Conservation (phyloP, 2,797 vertebrate species). For the Clamator glandarius region DNA sequence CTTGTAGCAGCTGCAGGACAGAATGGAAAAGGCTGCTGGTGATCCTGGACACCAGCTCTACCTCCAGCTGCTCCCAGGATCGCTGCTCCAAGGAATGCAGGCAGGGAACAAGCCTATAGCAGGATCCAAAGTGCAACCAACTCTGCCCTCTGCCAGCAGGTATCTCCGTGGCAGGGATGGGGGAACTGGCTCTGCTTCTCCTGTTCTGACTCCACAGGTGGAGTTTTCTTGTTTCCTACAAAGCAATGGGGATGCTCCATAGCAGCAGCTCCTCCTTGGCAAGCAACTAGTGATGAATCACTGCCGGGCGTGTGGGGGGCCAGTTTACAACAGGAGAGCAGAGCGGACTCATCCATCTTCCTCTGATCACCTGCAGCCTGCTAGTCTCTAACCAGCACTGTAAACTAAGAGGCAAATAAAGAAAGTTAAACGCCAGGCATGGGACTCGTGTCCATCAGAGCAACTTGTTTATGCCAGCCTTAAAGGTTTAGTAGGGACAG, state of each 20-base stretch:
- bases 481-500: not conserved
- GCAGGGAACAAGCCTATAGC: not conserved
- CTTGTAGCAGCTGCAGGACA: not conserved
- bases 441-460: not conserved
- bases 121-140: not conserved
- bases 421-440: accelerated
- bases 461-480: accelerated
- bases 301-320: accelerated
- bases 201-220: not conserved
- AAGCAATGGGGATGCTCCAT: not conserved
- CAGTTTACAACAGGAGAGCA: not conserved
- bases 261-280: not conserved
- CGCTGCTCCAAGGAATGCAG: not conserved
- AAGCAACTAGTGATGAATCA: not conserved
- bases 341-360: not conserved
- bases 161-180: accelerated
- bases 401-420: not conserved
- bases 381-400: not conserved
- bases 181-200: not conserved
- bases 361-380: not conserved
- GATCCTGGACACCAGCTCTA: not conserved
- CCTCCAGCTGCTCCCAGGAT: not conserved
- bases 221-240: not conserved
- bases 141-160: not conserved
- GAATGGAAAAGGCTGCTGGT: not conserved